phyloP scores from a whole-genome alignment of 2,797 vertebrate genomes.

The Microctenopoma lineatum region DNA sequence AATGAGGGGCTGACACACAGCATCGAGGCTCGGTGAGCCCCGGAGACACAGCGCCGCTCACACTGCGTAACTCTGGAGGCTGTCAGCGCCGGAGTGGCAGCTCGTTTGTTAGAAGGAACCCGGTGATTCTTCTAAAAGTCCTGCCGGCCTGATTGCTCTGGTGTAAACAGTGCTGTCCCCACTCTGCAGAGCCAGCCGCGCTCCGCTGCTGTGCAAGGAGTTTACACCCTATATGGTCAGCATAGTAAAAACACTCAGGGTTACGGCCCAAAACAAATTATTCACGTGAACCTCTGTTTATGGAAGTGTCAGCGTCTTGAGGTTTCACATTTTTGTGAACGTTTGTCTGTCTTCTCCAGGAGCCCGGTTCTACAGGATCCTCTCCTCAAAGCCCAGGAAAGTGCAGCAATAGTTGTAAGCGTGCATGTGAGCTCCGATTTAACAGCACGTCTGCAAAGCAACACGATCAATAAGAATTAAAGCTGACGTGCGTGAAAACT shows the following conservation, averaged over 20 bases:
- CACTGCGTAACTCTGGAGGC: conserved; percentile 72
- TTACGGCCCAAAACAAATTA: conserved; percentile 76
- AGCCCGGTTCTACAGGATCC: conserved; percentile 62
- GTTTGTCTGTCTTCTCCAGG: conserved; percentile 44
- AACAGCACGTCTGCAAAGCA: conserved; percentile 45
- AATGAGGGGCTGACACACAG: conserved; percentile 73
- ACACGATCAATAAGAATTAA: conserved; percentile 46
- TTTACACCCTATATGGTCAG: conserved; percentile 82
- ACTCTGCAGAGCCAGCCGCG: conserved; percentile 53
- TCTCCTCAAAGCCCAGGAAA: conserved; percentile 27
- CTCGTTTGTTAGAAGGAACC: conserved; percentile 60
- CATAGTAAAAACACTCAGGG: conserved; percentile 76
- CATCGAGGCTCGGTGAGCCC: conserved; percentile 65
- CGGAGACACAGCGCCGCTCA: conserved; percentile 80
- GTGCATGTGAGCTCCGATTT: conserved; percentile 2
- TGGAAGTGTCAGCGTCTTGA: conserved; percentile 65
- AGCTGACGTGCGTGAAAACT: conserved; percentile 46
- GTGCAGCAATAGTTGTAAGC: conserved; percentile 18
- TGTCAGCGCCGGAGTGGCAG: conserved; percentile 70
- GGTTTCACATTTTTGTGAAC: conserved; percentile 65
- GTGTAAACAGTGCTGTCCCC: conserved; percentile 75
- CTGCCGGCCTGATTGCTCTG: conserved; percentile 76
- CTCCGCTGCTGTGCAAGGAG: conserved; percentile 64
- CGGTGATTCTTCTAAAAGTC: conserved; percentile 71
- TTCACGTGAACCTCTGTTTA: conserved; percentile 79